Percentiles rank a stretch among this genome's conserved stretches.
Conservation (phyloP, 2,888 invertebrate genomes). For the Agrochola litura region DNA sequence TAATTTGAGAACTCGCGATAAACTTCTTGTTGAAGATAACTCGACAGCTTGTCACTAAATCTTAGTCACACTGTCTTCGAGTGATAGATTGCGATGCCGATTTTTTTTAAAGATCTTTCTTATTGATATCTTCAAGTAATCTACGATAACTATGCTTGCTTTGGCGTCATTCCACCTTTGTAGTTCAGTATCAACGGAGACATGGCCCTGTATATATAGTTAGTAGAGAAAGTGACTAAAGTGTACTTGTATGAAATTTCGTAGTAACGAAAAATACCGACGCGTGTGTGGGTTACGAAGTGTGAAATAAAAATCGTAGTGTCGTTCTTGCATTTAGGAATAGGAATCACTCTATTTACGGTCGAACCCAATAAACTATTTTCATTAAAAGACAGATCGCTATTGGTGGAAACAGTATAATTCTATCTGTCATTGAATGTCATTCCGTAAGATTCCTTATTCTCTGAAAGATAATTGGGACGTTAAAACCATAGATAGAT, state of each 20-base stretch:
- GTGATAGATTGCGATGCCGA: conserved; percentile 50
- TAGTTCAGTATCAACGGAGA: conserved; percentile 41
- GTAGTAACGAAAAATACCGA: neutral
- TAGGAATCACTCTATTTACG: neutral
- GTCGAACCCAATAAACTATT: no score
- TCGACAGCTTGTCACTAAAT: conserved; percentile 57
- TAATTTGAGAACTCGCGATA: conserved; percentile 47
- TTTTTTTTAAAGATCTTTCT: conserved; percentile 33
- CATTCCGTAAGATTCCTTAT: no score
- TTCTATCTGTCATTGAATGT: no score
- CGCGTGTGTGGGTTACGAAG: conserved; percentile 14
- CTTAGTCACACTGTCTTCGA: conserved; percentile 36
- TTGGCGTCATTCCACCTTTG: conserved; percentile 17
- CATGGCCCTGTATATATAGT: conserved; percentile 56
- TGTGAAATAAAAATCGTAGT: neutral
- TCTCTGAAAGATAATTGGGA: no score
- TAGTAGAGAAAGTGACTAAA: conserved; percentile 42
- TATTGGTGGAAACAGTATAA: no score
- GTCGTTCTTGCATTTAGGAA: neutral
- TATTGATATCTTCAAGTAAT: conserved; percentile 40
- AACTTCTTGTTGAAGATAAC: conserved; percentile 44
- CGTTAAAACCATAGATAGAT: no score
- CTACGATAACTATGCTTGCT: conserved; percentile 49
- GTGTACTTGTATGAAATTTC: conserved; percentile 1
- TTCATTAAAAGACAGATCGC: no score